A percentile compares a stretch with the other conserved stretches of the same genome.
Conservation (phyloP, 2,888 invertebrate species). For the Tipula unca region DNA sequence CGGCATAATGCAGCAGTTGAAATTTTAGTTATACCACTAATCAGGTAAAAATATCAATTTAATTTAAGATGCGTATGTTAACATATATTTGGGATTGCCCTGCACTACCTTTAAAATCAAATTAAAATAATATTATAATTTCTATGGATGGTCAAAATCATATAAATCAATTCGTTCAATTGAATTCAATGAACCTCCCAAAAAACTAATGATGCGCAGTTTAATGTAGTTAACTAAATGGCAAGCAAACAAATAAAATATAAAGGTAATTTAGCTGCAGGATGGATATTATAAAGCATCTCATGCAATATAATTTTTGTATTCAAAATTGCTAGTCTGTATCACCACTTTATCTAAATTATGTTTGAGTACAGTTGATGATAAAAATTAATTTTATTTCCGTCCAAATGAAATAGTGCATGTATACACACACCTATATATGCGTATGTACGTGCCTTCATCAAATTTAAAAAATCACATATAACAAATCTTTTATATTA, state of each 20-base stretch:
- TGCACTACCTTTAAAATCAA: neutral
- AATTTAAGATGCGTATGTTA: neutral
- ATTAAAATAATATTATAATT: neutral
- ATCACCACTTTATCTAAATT: neutral
- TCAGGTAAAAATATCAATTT: neutral
- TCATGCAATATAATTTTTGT: neutral
- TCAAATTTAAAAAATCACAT: neutral
- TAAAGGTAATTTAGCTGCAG: neutral
- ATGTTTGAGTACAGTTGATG: no score
- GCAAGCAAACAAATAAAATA: neutral
- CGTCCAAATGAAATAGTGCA: neutral
- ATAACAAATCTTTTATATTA: neutral
- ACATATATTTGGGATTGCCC: neutral
- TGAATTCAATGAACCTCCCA: neutral
- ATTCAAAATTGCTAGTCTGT: neutral
- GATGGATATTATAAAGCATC: neutral
- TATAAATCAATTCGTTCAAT: neutral
- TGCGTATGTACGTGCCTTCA: neutral
- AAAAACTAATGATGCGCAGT: neutral
- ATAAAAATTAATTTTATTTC: neutral
- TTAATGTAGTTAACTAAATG: neutral
- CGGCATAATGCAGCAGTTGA: neutral
- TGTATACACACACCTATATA: neutral
- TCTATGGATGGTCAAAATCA: neutral
- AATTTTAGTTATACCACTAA: neutral